phyloP scores from a whole-genome alignment of 2,797 vertebrate species.

The Aplochiton taeniatus region DNA sequence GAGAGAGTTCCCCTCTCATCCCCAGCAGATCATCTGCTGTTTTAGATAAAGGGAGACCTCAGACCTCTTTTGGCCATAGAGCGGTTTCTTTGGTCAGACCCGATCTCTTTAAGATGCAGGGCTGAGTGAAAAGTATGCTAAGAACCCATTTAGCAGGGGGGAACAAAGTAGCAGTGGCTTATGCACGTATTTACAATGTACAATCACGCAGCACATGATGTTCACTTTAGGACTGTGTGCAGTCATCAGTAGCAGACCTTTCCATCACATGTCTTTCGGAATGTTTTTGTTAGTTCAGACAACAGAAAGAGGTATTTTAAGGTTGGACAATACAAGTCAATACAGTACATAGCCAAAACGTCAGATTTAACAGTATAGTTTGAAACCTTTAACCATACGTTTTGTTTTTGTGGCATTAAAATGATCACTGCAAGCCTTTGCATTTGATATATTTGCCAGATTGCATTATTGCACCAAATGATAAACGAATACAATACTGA shows the following conservation, averaged over 20 bases:
- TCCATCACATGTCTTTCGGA: no score
- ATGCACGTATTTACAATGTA: conserved; percentile 52
- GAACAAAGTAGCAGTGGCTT: conserved; percentile 46
- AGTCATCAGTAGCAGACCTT: neutral
- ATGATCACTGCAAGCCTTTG: no score
- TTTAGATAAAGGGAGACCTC: conserved; percentile 54
- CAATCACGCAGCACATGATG: conserved; percentile 47
- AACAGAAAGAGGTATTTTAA: no score
- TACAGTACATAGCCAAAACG: no score
- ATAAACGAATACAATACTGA: no score
- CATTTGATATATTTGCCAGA: no score
- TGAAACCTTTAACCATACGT: no score
- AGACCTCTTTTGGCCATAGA: conserved; percentile 49
- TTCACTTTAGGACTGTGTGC: neutral
- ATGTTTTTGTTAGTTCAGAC: no score
- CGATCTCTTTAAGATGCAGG: conserved; percentile 49
- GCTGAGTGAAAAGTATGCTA: conserved; percentile 72
- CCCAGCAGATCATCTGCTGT: conserved; percentile 70
- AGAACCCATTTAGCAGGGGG: conserved; percentile 66
- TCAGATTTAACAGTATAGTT: no score
- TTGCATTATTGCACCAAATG: no score
- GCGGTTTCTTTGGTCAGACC: conserved; percentile 48
- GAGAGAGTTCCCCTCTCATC: conserved; percentile 65
- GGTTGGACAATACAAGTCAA: no score
- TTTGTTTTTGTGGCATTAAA: no score